Evolutionary conservation across 2,797 vertebrate genomes (phyloP), one percentile per base, ranked within the genome.

Genomic region (Paguma larvata): DNA sequence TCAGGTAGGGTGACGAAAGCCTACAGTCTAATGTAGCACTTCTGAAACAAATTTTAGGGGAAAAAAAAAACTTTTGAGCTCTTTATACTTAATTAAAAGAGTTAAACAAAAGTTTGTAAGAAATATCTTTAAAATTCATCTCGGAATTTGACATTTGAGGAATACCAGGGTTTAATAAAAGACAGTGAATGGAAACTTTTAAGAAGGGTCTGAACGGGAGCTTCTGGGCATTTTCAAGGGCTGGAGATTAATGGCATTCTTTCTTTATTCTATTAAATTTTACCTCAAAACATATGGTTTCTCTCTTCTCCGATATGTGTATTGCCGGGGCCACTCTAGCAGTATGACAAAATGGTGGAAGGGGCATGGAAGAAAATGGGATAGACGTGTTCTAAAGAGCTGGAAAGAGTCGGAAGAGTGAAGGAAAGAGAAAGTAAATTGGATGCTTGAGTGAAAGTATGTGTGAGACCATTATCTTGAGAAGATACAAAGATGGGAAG

Each of bases 271-370:
- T 95, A 92, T 93, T 97, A 96, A 95, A 70, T 89, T 97, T 97
- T 96, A 97, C 96, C 87, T 93, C 91, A 85, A 91, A 95, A 95
- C 98, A 97, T 86, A 97, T 97, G 97, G 94, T 63, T 96, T 97
- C 89, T 95, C 30, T 93, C 95, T 94, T 78, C 89, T 93, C 51
- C 85, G 67, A 94, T 96, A 92, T 1, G 8, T 82, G 73, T 92
- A 75, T 73, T 83, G 23, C 91, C 56, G 83, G 84, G 51, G 51
- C 94, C 85, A 92, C 78, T 95, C 87, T 70, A 90, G 63, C 78
- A 88, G 67, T 70, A 73, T 72, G 91, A 91, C 44, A 88, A 82
- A 77, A 91, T 56, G 46, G 89, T 19, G 62, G 78, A 62, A 51
- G 34, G 90, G 72, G 19, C n/a, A 23, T 9, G 30, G 84, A 41